Base-by-base conservation (phyloP, 1,140 invertebrate species). In the Phenacoccus solenopsis region DNA sequence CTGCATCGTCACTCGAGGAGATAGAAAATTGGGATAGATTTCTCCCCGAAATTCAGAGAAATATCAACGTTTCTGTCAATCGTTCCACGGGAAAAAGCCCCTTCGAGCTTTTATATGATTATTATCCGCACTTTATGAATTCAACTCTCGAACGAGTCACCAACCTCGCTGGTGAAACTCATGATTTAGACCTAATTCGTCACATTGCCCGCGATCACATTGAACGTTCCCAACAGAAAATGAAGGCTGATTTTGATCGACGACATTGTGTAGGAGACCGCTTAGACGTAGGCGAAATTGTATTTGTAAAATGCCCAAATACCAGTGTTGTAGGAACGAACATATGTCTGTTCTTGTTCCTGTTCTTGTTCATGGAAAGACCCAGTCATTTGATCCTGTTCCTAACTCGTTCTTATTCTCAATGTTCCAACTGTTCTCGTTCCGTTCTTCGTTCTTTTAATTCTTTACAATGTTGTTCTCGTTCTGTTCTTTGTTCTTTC, bases 11-110 rank as follows among this genome's bases (percentile, higher is more conserved):
- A 27, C 13, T 24, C n/a, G 61, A 70, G 7, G 13, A 25, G 7
- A 28, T 1, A 9, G 28, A 70, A 16, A n/a, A 49, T 16, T 70
- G 61, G 70, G 70, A 70, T 68, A 4, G 25, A 13, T 9, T 64
- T 4, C 22, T 68, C 7, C 3, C 0, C 3, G 21, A 24, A 0
- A 25, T 70, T 1, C n/a, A 28, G 22, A 12, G 35, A 13, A 30
- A 49, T 13, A 38, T 38, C 10, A 70, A 67, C 20, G 13, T 27
- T 9, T 27, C 64, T 1, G 2, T n/a, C 5, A 70, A 70, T 24
- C 32, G 35, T 4, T 67, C 70, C 0, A 57, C 67, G 12, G 27
- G 64, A 0, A 24, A 70, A 7, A 38, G 59, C 5, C 28, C 70
- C 1, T 70, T 68, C 28, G 5, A 70, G n/a, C 16, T 57, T 0